A percentile compares a stretch with the other conserved stretches of the same genome.
Evolutionary conservation across 2,797 vertebrate species (phyloP).

Genomic region (Lophius americanus): DNA sequence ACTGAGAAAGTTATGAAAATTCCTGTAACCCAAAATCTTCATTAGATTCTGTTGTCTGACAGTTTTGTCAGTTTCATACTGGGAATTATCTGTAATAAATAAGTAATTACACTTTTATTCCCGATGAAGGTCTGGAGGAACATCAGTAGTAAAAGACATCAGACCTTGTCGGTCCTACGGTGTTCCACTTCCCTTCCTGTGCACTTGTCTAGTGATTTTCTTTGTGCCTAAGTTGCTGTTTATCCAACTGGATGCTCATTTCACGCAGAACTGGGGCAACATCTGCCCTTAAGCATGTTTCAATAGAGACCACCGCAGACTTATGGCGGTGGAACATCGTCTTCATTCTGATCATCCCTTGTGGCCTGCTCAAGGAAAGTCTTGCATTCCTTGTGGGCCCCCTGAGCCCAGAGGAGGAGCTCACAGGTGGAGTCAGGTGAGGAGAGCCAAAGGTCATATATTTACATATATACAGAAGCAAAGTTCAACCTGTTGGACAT

Average conservation of each 20-base stretch:
- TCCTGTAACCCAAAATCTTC: not conserved
- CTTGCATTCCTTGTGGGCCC: not conserved
- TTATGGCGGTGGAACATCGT: constrained; percentile 64
- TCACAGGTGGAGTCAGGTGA: constrained; percentile 2
- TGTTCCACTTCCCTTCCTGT: constrained; percentile 53
- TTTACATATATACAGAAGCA: constrained; percentile 53
- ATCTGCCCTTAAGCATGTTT: constrained; percentile 54
- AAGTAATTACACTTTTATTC: not conserved
- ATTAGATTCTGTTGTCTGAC: not conserved
- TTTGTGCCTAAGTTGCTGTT: constrained; percentile 69
- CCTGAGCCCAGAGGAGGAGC: constrained; percentile 29
- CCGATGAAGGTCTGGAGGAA: constrained; percentile 1
- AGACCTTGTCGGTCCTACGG: constrained; percentile 20
- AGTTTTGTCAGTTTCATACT: too few species aligned
- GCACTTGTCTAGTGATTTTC: constrained; percentile 57
- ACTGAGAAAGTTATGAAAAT: not conserved
- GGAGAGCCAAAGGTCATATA: constrained; percentile 33
- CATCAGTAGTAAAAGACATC: constrained; percentile 67
- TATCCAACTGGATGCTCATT: constrained; percentile 52
- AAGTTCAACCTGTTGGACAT: constrained; percentile 64
- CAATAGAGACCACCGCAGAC: constrained; percentile 56
- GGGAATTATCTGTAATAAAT: not conserved
- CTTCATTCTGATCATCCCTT: constrained; percentile 30
- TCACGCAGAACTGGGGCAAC: constrained; percentile 40
- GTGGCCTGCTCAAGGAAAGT: too few species aligned